phyloP scores from a whole-genome alignment of 2,797 vertebrate genomes.

The Lophius americanus region DNA sequence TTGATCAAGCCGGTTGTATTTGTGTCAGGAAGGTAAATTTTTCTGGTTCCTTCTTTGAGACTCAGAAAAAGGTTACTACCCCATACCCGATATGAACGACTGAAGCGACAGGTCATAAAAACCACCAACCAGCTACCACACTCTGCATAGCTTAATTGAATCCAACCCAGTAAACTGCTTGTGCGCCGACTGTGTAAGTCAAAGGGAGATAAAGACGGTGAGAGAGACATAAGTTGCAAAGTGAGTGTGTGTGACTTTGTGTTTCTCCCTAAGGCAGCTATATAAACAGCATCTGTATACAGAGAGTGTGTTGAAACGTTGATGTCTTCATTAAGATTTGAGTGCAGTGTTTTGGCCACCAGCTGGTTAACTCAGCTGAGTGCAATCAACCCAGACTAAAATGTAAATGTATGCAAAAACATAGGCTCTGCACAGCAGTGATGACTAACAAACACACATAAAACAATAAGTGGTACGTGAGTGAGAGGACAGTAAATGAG shows the following conservation, averaged over 20 bases:
- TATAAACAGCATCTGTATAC: slow-evolving; percentile 30
- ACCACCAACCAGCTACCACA: slow-evolving; percentile 41
- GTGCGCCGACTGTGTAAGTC: slow-evolving; percentile 38
- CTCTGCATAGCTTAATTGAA: slow-evolving; percentile 55
- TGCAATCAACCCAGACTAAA: no score
- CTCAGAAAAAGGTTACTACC: slow-evolving; percentile 4
- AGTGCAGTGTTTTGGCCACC: slow-evolving; percentile 15
- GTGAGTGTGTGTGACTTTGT: slow-evolving; percentile 10
- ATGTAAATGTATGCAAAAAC: no score
- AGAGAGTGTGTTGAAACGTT: slow-evolving; percentile 34
- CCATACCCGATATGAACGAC: slow-evolving; percentile 32
- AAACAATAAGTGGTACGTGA: no score
- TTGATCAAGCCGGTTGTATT: neutral
- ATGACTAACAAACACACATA: no score
- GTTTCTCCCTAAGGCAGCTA: slow-evolving; percentile 44
- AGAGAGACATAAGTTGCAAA: slow-evolving; percentile 1
- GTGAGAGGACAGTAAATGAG: no score
- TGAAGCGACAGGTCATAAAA: slow-evolving; percentile 50
- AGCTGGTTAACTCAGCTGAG: neutral
- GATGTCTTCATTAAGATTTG: slow-evolving; percentile 42
- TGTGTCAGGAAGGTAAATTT: neutral
- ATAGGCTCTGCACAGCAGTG: no score
- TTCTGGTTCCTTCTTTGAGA: neutral
- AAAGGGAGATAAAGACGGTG: slow-evolving; percentile 19
- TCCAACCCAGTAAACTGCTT: slow-evolving; percentile 44